Evolutionary conservation across 2,797 vertebrate genomes (phyloP).

Genomic region (Sebastes melanostomus): DNA sequence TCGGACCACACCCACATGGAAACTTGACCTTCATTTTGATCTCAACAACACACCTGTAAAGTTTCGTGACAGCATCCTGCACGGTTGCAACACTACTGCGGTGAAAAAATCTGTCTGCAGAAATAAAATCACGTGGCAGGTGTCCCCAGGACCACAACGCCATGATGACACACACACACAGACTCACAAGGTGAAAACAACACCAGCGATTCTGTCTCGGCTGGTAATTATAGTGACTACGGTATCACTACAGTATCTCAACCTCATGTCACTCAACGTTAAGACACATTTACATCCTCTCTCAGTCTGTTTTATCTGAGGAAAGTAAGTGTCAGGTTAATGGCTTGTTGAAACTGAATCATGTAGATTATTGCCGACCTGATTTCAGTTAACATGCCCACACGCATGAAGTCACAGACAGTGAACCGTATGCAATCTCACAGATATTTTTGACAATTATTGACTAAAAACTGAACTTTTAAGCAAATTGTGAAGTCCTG

Average conservation of each 20-base stretch:
- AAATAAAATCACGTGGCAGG: too few relatives aligned
- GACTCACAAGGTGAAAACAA: neutral
- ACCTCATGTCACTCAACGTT: neutral
- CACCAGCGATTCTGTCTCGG: neutral
- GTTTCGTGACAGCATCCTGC: too few relatives aligned
- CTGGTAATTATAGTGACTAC: constrained; percentile 33
- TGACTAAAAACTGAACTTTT: neutral
- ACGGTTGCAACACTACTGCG: too few relatives aligned
- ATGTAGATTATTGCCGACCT: neutral
- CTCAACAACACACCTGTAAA: too few relatives aligned
- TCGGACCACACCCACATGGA: too few relatives aligned
- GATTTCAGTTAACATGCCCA: neutral
- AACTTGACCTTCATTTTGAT: too few relatives aligned
- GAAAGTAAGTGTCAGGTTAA: constrained; percentile 5
- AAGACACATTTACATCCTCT: neutral
- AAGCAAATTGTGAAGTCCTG: neutral
- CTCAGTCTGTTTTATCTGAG: neutral
- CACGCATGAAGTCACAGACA: neutral
- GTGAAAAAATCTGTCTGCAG: too few relatives aligned
- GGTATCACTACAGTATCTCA: constrained; percentile 2
- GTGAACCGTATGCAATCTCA: neutral
- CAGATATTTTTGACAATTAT: neutral
- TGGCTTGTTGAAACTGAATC: neutral
- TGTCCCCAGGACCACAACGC: too few relatives aligned
- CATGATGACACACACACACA: neutral